phyloP scores from a whole-genome alignment of 1,140 invertebrate genomes.

The Fopius arisanus region DNA sequence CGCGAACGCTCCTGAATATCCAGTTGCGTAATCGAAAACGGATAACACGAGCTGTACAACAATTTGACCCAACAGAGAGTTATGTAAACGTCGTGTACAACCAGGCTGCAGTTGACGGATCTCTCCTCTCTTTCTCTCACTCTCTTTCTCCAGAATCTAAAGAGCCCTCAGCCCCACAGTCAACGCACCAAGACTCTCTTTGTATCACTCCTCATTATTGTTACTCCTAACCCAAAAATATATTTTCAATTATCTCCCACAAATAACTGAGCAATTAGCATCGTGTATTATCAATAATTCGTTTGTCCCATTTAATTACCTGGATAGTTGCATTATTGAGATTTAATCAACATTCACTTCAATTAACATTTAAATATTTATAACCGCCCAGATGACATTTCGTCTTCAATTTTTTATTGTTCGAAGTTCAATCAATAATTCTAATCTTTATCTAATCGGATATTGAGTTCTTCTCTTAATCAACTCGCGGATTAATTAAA shows the following conservation, averaged over 20 bases:
- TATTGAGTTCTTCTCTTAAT: no score
- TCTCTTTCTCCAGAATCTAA: not conserved
- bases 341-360: no score
- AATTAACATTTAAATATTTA: no score
- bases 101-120: slow-evolving; percentile 49
- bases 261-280: not conserved
- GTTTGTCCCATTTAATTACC: not conserved
- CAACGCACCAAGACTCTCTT: not conserved
- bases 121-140: slow-evolving; percentile 36
- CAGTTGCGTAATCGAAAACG: slow-evolving; percentile 28
- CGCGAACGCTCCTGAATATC: slow-evolving; percentile 4
- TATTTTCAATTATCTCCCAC: not conserved
- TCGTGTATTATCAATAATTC: not conserved
- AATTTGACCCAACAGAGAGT: slow-evolving; percentile 37
- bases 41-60: slow-evolving; percentile 23
- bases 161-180: not conserved
- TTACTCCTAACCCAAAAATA: not conserved
- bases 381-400: no score
- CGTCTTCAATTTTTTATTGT: no score
- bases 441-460: no score
- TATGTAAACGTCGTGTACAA: slow-evolving; percentile 47
- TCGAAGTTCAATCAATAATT: no score
- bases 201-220: not conserved
- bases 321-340: no score
- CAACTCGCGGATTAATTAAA: no score